phyloP scores from a whole-genome alignment of 2,797 vertebrate species.

The Bucorvus abyssinicus region DNA sequence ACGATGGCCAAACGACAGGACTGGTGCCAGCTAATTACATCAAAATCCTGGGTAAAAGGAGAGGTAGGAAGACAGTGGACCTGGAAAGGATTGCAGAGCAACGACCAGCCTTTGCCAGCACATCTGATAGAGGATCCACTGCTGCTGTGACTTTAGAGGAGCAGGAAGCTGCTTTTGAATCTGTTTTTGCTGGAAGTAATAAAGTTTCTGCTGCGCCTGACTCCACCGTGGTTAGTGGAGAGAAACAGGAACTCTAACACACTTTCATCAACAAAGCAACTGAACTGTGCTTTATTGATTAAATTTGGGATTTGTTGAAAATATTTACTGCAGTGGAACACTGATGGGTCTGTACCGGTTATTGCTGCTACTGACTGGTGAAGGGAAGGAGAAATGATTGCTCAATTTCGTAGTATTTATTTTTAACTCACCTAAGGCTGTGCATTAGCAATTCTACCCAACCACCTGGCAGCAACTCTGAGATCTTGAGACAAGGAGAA shows the following conservation, averaged over 20 bases:
- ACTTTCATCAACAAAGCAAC: constrained; percentile 33
- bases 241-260: constrained; percentile 73
- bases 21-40: constrained; percentile 95
- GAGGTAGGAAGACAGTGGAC: constrained; percentile 83
- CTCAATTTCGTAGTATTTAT: constrained; percentile 18
- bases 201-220: constrained; percentile 38
- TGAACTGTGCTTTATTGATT: constrained; percentile 47
- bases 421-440: constrained; percentile 40
- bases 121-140: constrained; percentile 55
- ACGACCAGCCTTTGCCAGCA: constrained; percentile 56
- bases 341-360: constrained; percentile 57
- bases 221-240: constrained; percentile 54
- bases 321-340: constrained; percentile 43
- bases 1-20: constrained; percentile 89
- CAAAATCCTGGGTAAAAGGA: constrained; percentile 92
- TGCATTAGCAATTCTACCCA: constrained; percentile 27
- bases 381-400: background rate
- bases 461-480: constrained; percentile 15
- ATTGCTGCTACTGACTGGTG: constrained; percentile 60
- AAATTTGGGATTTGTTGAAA: constrained; percentile 37
- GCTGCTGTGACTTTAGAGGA: constrained; percentile 64
- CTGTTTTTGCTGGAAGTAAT: constrained; percentile 80
- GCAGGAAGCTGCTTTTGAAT: constrained; percentile 86
- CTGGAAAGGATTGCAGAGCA: constrained; percentile 77
- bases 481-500: background rate